Evolutionary conservation across 2,888 invertebrate genomes (phyloP), one percentile per base, ranked within the genome.

Genomic region (Oeneis ivallda): DNA sequence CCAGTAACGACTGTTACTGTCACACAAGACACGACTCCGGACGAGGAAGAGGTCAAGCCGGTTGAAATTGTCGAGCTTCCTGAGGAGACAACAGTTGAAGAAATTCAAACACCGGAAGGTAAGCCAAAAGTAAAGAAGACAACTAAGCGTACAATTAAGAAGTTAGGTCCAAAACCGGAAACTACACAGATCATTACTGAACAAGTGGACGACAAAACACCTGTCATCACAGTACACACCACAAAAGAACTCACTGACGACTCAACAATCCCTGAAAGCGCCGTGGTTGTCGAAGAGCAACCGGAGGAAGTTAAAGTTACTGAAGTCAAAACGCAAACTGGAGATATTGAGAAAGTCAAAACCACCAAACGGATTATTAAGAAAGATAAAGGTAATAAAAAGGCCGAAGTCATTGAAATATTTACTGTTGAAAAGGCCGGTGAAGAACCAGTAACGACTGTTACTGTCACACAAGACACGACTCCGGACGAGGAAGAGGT

Each of bases 21-120:
- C 3, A 50, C 9, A 26, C 13, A 50, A 13, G 32, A 50, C 1
- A 26, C 19, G 11, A 5, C 11, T 1, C 32, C 1, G 2, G 50
- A 50, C 1, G 50, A 50, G n/a, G n/a, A 13, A 3, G 26, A 50
- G 1, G 1, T 13, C 6, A 10, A 50, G 1, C 32, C 50, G 9
- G 32, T 50, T 50, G 50, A 50, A 13, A 50, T 50, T 13, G 13
- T 50, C 13, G 50, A 50, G 26, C 26, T 50, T 13, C 50, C 50
- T 2, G 50, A 50, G 13, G 50, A 50, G 32, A 50, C 50, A 5
- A 50, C 50, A 11, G 1, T 50, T 26, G 50, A 50, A 32, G 50
- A 50, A 10, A 32, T 26, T 11, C 13, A 26, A 32, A 50, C 50
- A 13, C 19, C 49, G 2, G 49, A 49, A 49, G 49, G 49, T 49